phyloP scores from a whole-genome alignment of 2,113 vertebrate species.

The Pleuronectes platessa region DNA sequence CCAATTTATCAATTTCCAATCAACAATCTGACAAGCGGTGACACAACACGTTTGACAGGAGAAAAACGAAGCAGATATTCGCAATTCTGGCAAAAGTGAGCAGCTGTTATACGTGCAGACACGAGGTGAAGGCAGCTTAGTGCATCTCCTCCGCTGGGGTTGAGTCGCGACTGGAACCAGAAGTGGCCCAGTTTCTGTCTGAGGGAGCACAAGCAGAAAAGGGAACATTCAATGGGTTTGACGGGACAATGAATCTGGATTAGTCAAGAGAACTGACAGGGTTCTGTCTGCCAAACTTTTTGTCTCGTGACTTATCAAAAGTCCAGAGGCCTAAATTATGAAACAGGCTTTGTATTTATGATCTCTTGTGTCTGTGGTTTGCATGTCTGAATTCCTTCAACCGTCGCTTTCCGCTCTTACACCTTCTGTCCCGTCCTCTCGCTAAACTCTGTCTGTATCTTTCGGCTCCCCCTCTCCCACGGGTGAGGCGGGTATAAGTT shows the following conservation, averaged over 20 bases:
- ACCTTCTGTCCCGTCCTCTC: not conserved
- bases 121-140: conserved; percentile 39
- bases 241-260: conserved; percentile 10
- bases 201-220: conserved; percentile 6
- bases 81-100: not conserved
- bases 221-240: not conserved
- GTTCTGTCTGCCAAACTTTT: conserved; percentile 26
- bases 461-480: not conserved
- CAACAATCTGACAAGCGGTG: conserved; percentile 8
- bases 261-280: not conserved
- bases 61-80: conserved; percentile 18
- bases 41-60: conserved; percentile 11
- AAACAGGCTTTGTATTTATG: conserved; percentile 9
- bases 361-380: not conserved
- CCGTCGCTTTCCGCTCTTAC: not conserved
- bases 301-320: conserved; percentile 25
- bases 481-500: not conserved
- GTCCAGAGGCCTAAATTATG: conserved; percentile 43
- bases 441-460: not conserved
- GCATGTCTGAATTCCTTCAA: not conserved
- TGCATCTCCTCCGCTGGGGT: conserved; percentile 17
- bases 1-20: conserved; percentile 10
- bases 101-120: conserved; percentile 34
- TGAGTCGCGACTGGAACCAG: not conserved
- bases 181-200: conserved; percentile 9